Evolutionary conservation across 1,140 invertebrate genomes (phyloP).

Genomic region (Drosophila eugracilis): DNA sequence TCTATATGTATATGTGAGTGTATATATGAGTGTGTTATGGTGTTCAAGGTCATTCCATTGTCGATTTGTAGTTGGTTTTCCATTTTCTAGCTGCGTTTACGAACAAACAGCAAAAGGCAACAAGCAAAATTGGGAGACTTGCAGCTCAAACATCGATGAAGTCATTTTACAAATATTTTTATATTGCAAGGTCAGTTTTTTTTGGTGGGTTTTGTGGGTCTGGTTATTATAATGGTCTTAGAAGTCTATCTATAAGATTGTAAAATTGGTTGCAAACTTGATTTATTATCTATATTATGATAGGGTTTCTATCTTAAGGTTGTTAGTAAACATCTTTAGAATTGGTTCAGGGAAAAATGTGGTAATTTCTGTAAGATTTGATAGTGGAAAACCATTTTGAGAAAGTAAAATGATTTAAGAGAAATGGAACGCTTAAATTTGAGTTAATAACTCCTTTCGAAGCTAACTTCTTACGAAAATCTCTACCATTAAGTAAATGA

Average conservation of each 20-base stretch:
- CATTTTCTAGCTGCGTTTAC: constrained; percentile 41
- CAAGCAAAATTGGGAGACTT: constrained; percentile 35
- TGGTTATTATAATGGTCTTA: too few relatives aligned
- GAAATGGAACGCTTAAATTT: too few relatives aligned
- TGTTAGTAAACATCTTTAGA: too few relatives aligned
- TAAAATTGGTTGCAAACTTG: constrained; percentile 7
- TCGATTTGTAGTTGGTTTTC: constrained; percentile 28
- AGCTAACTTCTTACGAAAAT: too few relatives aligned
- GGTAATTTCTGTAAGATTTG: too few relatives aligned
- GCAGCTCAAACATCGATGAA: constrained; percentile 51
- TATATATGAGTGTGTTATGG: constrained; percentile 2
- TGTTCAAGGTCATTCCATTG: constrained; percentile 48
- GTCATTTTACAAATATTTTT: constrained; percentile 42
- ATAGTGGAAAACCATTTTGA: too few relatives aligned
- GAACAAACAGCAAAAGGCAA: constrained; percentile 28
- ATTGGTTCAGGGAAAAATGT: too few relatives aligned
- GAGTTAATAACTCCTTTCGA: too few relatives aligned
- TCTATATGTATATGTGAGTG: neutral
- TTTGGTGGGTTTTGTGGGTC: neutral
- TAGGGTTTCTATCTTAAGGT: too few relatives aligned
- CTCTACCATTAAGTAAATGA: too few relatives aligned
- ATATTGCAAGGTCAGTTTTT: constrained; percentile 43
- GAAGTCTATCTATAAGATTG: constrained; percentile 11
- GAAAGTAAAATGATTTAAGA: too few relatives aligned
- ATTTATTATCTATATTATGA: neutral